These are phyloP conservation scores for Callospermophilus lateralis DNA, from an alignment of 2,113 vertebrate genomes.

Conservation along the genomic window DNA sequence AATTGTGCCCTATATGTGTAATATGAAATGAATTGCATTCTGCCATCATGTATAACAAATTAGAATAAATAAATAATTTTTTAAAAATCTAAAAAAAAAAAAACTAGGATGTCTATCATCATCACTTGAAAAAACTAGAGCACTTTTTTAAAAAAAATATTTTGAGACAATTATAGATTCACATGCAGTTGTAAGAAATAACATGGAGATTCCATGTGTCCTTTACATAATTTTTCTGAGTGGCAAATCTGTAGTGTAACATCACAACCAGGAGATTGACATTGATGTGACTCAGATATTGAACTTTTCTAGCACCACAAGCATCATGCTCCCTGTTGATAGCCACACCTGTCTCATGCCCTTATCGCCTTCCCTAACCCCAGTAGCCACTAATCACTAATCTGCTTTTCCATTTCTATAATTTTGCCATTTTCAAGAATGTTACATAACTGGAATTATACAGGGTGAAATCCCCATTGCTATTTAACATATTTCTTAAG, in stretches of 20 bases:
- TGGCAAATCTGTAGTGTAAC: neutral
- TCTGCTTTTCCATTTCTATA: slow-evolving; percentile 19
- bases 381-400: neutral
- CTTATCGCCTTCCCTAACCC: neutral
- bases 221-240: neutral
- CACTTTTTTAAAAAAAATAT: neutral
- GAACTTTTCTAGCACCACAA: neutral
- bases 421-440: neutral
- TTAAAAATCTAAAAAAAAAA: too few relatives aligned
- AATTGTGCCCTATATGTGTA: too few relatives aligned
- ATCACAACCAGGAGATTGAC: neutral
- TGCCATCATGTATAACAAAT: too few relatives aligned
- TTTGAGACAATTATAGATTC: neutral
- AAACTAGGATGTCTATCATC: neutral
- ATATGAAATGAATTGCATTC: too few relatives aligned
- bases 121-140: neutral
- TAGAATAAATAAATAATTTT: too few relatives aligned
- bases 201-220: neutral
- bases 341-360: neutral
- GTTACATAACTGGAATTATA: neutral
- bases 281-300: neutral
- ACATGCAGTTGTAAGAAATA: neutral
- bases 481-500: neutral
- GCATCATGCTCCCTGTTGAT: neutral
- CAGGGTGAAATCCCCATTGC: neutral